A percentile compares a stretch with the other conserved stretches of the same genome.
Conservation (phyloP, 2,888 invertebrate species). For the Pandemis heparana region DNA sequence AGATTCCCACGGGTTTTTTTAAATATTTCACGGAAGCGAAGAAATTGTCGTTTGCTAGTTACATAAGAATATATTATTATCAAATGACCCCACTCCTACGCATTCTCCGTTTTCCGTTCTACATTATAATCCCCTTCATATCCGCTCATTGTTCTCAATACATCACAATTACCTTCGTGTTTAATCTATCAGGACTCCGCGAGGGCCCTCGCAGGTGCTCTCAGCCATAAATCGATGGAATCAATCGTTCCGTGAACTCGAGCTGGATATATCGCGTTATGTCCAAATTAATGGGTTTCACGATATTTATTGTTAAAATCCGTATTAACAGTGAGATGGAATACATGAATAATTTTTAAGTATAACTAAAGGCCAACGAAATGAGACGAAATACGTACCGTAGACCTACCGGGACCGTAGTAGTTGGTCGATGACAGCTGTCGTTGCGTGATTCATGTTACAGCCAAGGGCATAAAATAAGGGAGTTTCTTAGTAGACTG, state of each 20-base stretch:
- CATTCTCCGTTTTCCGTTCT: neutral
- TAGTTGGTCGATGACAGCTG: no score
- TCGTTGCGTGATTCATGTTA: no score
- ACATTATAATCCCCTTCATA: neutral
- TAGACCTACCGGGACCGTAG: no score
- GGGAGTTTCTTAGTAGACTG: no score
- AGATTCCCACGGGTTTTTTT: no score
- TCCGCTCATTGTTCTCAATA: neutral
- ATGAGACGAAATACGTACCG: no score
- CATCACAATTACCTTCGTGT: neutral
- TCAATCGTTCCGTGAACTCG: neutral
- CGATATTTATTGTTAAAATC: neutral
- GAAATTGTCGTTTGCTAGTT: no score
- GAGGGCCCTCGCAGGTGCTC: neutral
- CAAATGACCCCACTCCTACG: no score
- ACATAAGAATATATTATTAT: no score
- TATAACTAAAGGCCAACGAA: no score
- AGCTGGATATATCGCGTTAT: conserved; percentile 9
- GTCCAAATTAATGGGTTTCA: conserved; percentile 3
- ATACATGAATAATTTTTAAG: neutral
- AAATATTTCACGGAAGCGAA: no score
- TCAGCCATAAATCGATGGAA: neutral
- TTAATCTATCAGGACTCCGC: neutral
- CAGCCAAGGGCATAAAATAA: no score
- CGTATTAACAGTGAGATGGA: neutral